These are phyloP conservation scores for Ptychodera flava DNA, from an alignment of 35 echinoderm and acorn worm species.

Conservation along the genomic window DNA sequence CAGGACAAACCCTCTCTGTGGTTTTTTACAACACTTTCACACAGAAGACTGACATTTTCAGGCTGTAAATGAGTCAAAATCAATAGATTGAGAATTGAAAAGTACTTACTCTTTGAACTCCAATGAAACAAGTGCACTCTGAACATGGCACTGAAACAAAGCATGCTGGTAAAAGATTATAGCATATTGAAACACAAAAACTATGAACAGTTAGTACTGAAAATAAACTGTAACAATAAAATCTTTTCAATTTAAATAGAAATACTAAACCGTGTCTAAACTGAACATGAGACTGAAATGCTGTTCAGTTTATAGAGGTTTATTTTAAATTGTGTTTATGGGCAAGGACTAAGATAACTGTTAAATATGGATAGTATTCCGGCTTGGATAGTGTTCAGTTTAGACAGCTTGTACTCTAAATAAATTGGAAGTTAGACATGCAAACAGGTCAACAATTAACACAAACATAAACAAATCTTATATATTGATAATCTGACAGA, in stretches of 20 bases:
- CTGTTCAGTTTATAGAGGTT: too few species aligned
- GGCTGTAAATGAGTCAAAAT: not conserved
- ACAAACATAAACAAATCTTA: too few species aligned
- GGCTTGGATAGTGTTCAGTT: too few species aligned
- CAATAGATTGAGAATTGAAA: too few species aligned
- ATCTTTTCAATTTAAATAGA: not conserved
- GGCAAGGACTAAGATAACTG: too few species aligned
- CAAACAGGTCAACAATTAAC: not conserved
- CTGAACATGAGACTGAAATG: too few species aligned
- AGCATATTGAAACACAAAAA: not conserved
- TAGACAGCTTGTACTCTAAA: too few species aligned
- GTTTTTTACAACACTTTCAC: not conserved
- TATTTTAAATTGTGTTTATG: too few species aligned
- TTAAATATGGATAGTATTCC: too few species aligned
- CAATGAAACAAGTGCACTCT: not conserved
- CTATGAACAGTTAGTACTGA: not conserved
- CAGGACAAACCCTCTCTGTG: not conserved
- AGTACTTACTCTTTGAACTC: not conserved
- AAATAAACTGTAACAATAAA: not conserved
- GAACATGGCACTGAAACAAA: not conserved
- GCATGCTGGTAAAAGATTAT: not conserved
- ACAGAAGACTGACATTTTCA: not conserved
- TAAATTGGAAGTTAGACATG: not conserved
- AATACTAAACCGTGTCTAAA: too few species aligned
- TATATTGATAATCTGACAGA: not conserved